Conservation (phyloP, 2,113 vertebrate genomes). For the Colinus virginianus region DNA sequence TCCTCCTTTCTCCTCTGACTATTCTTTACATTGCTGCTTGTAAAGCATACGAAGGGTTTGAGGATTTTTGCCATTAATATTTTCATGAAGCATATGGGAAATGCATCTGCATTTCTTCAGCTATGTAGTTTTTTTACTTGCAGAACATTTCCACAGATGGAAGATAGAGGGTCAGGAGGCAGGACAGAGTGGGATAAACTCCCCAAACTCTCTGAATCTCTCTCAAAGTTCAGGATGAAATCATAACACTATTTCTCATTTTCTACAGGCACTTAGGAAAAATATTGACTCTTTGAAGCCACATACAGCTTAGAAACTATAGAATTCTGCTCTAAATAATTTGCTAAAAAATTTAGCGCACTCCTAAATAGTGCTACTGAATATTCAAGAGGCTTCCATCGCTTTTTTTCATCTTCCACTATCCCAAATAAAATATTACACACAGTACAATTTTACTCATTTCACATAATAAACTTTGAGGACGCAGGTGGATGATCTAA, state of each 20-base stretch:
- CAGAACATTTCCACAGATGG: neutral
- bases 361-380: neutral
- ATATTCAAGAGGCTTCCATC: neutral
- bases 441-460: neutral
- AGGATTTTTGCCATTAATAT: neutral
- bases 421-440: neutral
- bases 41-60: neutral
- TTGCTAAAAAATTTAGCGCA: neutral
- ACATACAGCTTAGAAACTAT: neutral
- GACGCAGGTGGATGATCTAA: neutral
- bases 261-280: neutral
- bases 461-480: neutral
- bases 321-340: neutral
- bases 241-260: neutral
- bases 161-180: neutral
- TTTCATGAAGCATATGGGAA: neutral
- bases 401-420: neutral
- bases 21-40: neutral
- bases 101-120: neutral
- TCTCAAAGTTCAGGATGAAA: neutral
- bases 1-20: neutral
- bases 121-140: neutral
- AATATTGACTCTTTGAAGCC: neutral
- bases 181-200: neutral
- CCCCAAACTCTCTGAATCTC: neutral